Evolutionary conservation across 2,797 vertebrate species (phyloP), one percentile per base, ranked within the genome.

Genomic region (Otus scops): DNA sequence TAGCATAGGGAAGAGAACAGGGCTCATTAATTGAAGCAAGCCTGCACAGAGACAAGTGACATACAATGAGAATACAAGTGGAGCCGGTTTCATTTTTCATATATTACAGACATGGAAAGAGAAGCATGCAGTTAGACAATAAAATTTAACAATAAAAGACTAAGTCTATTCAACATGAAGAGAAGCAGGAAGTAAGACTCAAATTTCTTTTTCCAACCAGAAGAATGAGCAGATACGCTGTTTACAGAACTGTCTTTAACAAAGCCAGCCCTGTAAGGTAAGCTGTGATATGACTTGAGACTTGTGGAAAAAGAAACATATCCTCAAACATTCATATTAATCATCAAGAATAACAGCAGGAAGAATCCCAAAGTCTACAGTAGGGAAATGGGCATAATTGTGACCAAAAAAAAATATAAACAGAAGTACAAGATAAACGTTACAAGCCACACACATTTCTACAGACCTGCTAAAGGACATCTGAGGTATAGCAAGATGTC

Each of bases 101-200:
- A 4, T 47, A 10, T 21, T 57, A 30, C 82, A 87, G 87, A 67
- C 85, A 18, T 13, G 60, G 92, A 56, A 59, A 81, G 88, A 93
- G 65, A 64, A 81, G 74, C 70, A 94, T 36, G 76, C 60, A 80
- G 32, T 32, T 13, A 51, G 87, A 94, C 94, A 95, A 92, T 84
- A 61, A 89, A 89, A 71, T 20, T 63, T 68, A 83, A 79, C 95
- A 91, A 84, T 78, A 87, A 88, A 80, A 88, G 71, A 75, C 89
- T 28, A 34, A 32, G 61, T 16, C 92, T 67, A 94, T 95, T 95
- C 93, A 91, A 48, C 83, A 91, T 5, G 47, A 95, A 93, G 84
- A 94, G 88, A 91, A 79, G 91, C 91, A 96, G 94, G 90, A 96
- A 97, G 94, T 87, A 79, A 92, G 88, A 94, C 80, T 94, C 82